phyloP scores from a whole-genome alignment of 2,797 vertebrate genomes.

The Morus bassanus region DNA sequence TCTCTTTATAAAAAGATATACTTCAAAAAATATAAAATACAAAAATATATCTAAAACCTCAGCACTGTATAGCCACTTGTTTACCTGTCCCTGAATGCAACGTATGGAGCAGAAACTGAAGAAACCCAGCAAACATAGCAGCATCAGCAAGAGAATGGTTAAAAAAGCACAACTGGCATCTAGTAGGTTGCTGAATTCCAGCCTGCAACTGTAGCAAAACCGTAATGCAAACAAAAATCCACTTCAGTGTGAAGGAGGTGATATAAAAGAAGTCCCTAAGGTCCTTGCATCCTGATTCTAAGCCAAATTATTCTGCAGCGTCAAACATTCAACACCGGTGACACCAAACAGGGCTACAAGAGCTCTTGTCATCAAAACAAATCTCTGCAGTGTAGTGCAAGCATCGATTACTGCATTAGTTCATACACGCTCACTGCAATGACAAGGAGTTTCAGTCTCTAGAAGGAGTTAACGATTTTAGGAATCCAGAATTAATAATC shows the following conservation, averaged over 20 bases:
- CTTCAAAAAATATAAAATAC: background rate
- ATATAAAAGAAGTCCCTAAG: conserved; percentile 24
- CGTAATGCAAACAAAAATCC: conserved; percentile 43
- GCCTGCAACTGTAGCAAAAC: conserved; percentile 49
- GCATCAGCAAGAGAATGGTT: conserved; percentile 63
- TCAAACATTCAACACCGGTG: conserved; percentile 43
- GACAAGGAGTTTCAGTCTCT: conserved; percentile 19
- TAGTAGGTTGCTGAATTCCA: conserved; percentile 60
- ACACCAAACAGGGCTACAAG: conserved; percentile 58
- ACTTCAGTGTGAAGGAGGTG: conserved; percentile 30
- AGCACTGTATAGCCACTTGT: conserved; percentile 11
- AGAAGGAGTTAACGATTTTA: conserved; percentile 27
- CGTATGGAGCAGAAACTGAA: conserved; percentile 73
- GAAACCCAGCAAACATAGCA: conserved; percentile 76
- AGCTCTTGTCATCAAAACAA: conserved; percentile 73
- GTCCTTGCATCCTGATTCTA: conserved; percentile 54
- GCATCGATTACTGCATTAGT: conserved; percentile 69
- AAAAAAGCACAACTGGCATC: conserved; percentile 65
- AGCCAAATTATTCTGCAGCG: conserved; percentile 67
- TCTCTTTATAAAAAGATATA: background rate
- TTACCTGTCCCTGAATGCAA: conserved; percentile 80
- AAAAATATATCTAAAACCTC: background rate
- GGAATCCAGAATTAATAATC: conserved; percentile 36
- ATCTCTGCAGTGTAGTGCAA: conserved; percentile 75
- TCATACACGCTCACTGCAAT: conserved; percentile 16